A percentile compares a stretch with the other conserved stretches of the same genome.
phyloP scores from a whole-genome alignment of 2,113 vertebrate genomes.

The Phrynosoma platyrhinos region DNA sequence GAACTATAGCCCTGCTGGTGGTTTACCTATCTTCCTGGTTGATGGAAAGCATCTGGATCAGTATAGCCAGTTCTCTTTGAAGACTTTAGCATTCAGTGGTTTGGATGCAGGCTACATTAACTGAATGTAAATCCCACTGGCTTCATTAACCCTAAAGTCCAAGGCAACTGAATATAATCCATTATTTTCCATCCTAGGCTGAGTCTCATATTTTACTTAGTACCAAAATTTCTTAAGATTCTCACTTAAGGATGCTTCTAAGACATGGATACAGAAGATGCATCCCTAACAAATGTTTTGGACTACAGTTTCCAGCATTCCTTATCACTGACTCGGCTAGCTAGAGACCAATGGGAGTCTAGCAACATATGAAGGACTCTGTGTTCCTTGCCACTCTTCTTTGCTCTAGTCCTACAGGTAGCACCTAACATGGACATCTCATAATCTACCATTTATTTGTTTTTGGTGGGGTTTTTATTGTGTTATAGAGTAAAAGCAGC shows the following conservation, averaged over 20 bases:
- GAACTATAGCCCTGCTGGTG: neutral
- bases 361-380: no score
- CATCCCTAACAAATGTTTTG: no score
- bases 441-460: neutral
- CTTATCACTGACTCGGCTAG: no score
- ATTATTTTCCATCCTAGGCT: neutral
- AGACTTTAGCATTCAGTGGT: neutral
- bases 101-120: neutral
- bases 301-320: no score
- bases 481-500: neutral
- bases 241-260: neutral
- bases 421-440: neutral
- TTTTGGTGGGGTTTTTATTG: neutral
- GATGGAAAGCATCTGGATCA: neutral
- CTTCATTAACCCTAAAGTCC: neutral
- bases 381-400: no score
- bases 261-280: no score
- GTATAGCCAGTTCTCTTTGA: neutral
- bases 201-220: neutral
- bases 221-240: neutral
- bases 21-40: neutral
- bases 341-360: no score
- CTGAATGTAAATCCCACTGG: neutral
- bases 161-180: neutral
- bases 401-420: neutral